Evolutionary conservation across 2,797 vertebrate species (phyloP).

Genomic region (Eulemur albifrons): DNA sequence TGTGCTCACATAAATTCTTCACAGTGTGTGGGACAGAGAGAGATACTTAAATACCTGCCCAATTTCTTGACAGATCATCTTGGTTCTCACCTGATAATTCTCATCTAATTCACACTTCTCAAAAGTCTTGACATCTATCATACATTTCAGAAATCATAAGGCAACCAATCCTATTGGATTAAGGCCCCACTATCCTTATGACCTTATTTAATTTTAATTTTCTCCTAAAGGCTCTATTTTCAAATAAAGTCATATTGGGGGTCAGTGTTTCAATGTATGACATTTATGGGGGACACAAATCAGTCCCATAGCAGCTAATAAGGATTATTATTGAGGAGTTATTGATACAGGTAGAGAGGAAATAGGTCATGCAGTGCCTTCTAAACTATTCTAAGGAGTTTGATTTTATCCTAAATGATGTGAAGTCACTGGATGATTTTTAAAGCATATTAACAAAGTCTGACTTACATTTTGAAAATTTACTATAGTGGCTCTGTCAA

Average conservation of each 20-base stretch:
- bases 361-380: not conserved
- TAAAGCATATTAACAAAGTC: not conserved
- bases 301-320: not conserved
- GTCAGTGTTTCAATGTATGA: not conserved
- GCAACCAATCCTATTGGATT: not conserved
- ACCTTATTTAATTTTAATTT: not conserved
- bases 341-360: not conserved
- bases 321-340: not conserved
- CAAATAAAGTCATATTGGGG: not conserved
- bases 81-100: not conserved
- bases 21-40: not conserved
- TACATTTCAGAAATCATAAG: conserved; percentile 11
- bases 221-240: not conserved
- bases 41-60: not conserved
- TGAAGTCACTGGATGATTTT: not conserved
- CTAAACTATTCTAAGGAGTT: not conserved
- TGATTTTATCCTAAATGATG: not conserved
- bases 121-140: not conserved
- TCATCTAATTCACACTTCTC: not conserved
- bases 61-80: not conserved
- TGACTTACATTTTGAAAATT: not conserved
- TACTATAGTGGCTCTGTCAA: not conserved
- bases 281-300: not conserved
- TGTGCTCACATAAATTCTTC: not conserved
- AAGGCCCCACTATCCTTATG: not conserved